Evolutionary conservation across 2,113 vertebrate species (phyloP).

Genomic region (Suricata suricatta): DNA sequence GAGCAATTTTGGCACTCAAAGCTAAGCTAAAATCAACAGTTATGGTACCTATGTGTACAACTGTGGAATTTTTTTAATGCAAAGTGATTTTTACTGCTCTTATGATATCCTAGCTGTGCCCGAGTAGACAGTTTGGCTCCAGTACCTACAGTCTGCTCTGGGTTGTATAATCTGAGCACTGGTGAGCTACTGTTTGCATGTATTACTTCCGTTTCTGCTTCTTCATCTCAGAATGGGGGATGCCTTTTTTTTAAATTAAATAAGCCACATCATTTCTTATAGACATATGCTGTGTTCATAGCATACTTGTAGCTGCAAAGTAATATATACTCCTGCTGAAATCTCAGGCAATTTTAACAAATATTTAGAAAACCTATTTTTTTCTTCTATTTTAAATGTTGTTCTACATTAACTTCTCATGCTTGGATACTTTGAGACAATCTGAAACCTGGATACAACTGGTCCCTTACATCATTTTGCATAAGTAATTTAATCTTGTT

Average conservation of each 20-base stretch:
- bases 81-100: conserved; percentile 23
- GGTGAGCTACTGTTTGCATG: neutral
- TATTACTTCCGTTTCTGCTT: neutral
- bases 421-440: neutral
- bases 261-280: neutral
- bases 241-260: neutral
- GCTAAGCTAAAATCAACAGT: conserved; percentile 15
- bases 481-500: neutral
- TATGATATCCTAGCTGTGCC: neutral
- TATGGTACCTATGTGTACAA: neutral
- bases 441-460: neutral
- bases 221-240: neutral
- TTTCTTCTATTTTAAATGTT: neutral
- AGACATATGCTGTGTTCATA: neutral
- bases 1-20: conserved; percentile 40
- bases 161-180: neutral
- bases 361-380: neutral
- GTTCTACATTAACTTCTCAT: neutral
- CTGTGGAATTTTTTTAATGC: conserved; percentile 18
- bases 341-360: neutral
- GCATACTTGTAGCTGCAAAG: neutral
- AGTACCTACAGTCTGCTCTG: neutral
- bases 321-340: neutral
- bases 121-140: neutral
- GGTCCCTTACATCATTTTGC: neutral